Percentiles rank a stretch among this genome's conserved stretches.
phyloP scores from a whole-genome alignment of 2,797 vertebrate genomes.

The Lepilemur ruficaudatus region DNA sequence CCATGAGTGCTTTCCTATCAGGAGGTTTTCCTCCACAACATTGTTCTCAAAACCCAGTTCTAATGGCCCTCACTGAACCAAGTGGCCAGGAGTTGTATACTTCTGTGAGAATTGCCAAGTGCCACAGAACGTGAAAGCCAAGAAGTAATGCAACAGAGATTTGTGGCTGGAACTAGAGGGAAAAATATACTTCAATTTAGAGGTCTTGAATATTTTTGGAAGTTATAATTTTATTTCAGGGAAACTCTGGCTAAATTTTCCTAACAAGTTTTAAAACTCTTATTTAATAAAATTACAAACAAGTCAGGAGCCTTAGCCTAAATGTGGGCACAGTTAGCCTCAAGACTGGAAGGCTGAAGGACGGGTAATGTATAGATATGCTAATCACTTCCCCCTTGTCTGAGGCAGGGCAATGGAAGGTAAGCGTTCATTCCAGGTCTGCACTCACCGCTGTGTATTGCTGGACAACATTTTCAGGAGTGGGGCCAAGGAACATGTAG shows the following conservation, averaged over 20 bases:
- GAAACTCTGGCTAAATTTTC: background rate
- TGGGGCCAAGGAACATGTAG: slow-evolving; percentile 73
- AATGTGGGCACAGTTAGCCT: background rate
- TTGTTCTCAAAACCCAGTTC: background rate
- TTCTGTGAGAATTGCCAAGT: background rate
- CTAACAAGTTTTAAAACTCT: background rate
- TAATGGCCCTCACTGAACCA: background rate
- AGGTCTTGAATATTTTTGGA: background rate
- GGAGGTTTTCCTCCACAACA: background rate
- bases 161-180: background rate
- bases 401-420: background rate
- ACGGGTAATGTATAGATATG: background rate
- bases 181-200: background rate
- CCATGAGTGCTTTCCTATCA: background rate
- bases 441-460: slow-evolving; percentile 75
- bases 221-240: background rate
- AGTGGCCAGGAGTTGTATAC: background rate
- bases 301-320: background rate
- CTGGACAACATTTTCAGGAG: slow-evolving; percentile 70
- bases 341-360: background rate
- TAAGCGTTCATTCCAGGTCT: background rate
- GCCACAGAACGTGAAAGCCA: background rate
- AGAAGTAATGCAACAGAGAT: background rate
- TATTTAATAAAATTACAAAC: background rate
- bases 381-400: background rate